Conservation (phyloP, 2,113 vertebrate genomes). For the Lophochroa leadbeateri region DNA sequence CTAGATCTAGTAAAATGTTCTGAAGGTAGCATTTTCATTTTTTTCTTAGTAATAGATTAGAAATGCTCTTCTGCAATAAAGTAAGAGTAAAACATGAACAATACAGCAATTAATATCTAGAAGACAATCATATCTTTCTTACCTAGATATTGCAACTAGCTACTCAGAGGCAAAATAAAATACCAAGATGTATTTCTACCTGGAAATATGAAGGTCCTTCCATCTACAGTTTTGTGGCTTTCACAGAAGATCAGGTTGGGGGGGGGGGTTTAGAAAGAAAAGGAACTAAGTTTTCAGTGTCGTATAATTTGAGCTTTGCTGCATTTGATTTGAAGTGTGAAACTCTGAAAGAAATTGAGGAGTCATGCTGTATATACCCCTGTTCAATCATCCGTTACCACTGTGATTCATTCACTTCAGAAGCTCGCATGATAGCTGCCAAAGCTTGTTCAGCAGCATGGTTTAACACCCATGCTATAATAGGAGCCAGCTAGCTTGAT, state of each 20-base stretch:
- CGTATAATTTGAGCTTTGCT: background rate
- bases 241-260: background rate
- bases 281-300: background rate
- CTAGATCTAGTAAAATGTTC: background rate
- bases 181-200: background rate
- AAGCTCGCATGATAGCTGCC: background rate
- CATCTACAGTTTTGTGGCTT: background rate
- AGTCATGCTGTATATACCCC: background rate
- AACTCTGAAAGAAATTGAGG: background rate
- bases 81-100: background rate
- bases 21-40: background rate
- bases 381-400: background rate
- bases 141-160: background rate
- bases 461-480: background rate
- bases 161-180: background rate
- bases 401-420: slow-evolving; percentile 34
- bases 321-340: background rate
- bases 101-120: background rate
- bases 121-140: background rate
- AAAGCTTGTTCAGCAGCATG: background rate
- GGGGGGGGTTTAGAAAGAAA: background rate
- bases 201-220: background rate
- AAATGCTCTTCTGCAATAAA: background rate
- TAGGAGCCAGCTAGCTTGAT: background rate
- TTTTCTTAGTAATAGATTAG: background rate